A percentile compares a stretch with the other conserved stretches of the same genome.
phyloP scores from a whole-genome alignment of 2,888 invertebrate genomes.

The Chloroclysta siterata region DNA sequence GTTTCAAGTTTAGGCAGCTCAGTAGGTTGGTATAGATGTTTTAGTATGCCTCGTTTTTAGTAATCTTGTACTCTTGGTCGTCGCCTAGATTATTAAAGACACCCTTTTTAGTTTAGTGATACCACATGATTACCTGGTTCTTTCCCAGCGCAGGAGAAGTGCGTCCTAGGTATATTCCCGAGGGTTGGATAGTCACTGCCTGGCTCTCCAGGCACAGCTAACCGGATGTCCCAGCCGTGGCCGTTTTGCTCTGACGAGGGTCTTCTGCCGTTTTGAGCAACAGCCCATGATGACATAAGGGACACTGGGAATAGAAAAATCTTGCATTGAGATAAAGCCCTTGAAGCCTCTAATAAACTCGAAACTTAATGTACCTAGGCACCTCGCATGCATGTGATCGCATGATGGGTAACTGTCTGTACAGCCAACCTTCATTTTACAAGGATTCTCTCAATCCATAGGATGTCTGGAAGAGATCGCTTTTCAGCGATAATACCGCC shows the following conservation, averaged over 20 bases:
- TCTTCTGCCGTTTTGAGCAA: slow-evolving; percentile 61
- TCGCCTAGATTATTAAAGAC: too few relatives aligned
- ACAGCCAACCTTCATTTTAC: too few relatives aligned
- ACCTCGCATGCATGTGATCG: too few relatives aligned
- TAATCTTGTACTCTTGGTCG: too few relatives aligned
- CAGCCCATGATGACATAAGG: slow-evolving; percentile 49
- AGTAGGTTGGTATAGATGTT: too few relatives aligned
- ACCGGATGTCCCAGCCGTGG: slow-evolving; percentile 84
- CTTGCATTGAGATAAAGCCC: background rate
- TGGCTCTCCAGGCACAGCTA: slow-evolving; percentile 88
- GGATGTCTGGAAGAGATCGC: too few relatives aligned
- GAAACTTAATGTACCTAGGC: too few relatives aligned
- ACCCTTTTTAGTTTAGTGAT: background rate
- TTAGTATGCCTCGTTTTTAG: too few relatives aligned
- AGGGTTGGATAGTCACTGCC: slow-evolving; percentile 87
- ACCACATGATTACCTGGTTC: slow-evolving; percentile 74
- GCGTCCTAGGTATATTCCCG: slow-evolving; percentile 84
- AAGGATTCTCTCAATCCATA: too few relatives aligned
- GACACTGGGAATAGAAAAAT: slow-evolving; percentile 51
- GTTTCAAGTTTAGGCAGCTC: too few relatives aligned
- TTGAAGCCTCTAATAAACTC: background rate
- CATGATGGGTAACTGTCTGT: too few relatives aligned
- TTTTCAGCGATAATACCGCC: too few relatives aligned
- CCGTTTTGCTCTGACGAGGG: slow-evolving; percentile 59
- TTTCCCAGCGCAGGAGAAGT: slow-evolving; percentile 86